phyloP scores from a whole-genome alignment of 2,888 invertebrate species.

The Yponomeuta plumbellus region DNA sequence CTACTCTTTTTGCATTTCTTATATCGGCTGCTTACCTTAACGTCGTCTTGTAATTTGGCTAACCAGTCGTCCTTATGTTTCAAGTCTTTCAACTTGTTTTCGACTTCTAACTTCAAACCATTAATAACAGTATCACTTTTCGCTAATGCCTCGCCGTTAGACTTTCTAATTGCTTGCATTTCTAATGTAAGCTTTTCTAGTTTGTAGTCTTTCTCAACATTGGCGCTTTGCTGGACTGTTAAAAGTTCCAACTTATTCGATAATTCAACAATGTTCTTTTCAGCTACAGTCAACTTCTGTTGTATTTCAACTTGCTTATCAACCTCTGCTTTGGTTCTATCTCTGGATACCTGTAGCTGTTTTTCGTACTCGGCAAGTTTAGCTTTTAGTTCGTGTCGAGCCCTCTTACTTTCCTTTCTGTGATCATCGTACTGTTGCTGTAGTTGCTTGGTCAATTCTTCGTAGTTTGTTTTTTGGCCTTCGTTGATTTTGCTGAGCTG shows the following conservation, averaged over 20 bases:
- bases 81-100: conserved; percentile 57
- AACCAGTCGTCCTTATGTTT: conserved; percentile 57
- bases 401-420: conserved; percentile 65
- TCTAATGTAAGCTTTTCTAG: conserved; percentile 63
- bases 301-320: conserved; percentile 57
- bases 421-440: conserved; percentile 61
- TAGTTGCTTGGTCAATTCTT: conserved; percentile 64
- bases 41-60: conserved; percentile 54
- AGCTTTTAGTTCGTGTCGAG: conserved; percentile 68
- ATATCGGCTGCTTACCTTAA: conserved; percentile 44
- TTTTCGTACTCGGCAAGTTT: conserved; percentile 76
- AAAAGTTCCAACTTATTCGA: conserved; percentile 63
- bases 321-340: conserved; percentile 51
- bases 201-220: conserved; percentile 56
- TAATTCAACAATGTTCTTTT: conserved; percentile 52
- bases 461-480: conserved; percentile 66
- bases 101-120: conserved; percentile 54
- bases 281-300: conserved; percentile 51
- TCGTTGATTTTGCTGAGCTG: conserved; percentile 63
- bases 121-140: conserved; percentile 54
- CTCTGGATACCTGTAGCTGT: conserved; percentile 54
- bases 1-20: too few species aligned
- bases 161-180: conserved; percentile 56
- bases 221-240: conserved; percentile 55
- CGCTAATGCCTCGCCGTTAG: conserved; percentile 47